Conservation (phyloP, 2,888 invertebrate genomes). For the Stomorhina lunata region DNA sequence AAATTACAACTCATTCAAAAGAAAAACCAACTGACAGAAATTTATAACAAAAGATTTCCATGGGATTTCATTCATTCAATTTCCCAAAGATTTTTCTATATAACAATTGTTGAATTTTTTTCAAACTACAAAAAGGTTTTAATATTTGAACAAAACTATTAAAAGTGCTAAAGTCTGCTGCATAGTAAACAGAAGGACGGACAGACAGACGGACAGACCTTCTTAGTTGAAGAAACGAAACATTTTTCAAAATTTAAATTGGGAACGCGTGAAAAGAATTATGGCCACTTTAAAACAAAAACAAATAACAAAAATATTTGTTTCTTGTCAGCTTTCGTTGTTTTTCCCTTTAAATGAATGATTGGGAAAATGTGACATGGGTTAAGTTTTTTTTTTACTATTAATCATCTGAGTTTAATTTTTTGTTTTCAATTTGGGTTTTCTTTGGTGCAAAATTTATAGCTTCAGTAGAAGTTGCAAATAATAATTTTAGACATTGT, state of each 20-base stretch:
- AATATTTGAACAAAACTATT: conserved; percentile 34
- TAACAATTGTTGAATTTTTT: no score
- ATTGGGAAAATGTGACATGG: conserved; percentile 50
- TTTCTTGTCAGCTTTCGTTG: background rate
- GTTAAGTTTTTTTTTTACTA: conserved; percentile 33
- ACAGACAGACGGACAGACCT: no score
- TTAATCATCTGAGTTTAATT: conserved; percentile 26
- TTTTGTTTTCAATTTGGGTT: background rate
- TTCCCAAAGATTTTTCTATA: conserved; percentile 26
- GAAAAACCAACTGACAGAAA: conserved; percentile 17
- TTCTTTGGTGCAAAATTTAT: background rate
- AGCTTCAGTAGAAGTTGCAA: background rate
- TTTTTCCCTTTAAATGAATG: conserved; percentile 36
- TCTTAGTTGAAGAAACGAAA: background rate
- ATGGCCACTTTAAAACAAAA: background rate
- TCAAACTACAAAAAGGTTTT: background rate
- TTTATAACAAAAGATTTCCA: conserved; percentile 44
- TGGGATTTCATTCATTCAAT: conserved; percentile 19
- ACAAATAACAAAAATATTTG: background rate
- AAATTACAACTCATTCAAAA: background rate
- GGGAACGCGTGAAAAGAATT: conserved; percentile 58
- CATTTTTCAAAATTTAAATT: conserved; percentile 43
- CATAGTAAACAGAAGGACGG: no score
- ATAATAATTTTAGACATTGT: background rate
- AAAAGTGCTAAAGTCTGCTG: no score